Evolutionary conservation across 2,888 invertebrate genomes (phyloP), one percentile per base, ranked within the genome.

Genomic region (Lithophane leautieri): DNA sequence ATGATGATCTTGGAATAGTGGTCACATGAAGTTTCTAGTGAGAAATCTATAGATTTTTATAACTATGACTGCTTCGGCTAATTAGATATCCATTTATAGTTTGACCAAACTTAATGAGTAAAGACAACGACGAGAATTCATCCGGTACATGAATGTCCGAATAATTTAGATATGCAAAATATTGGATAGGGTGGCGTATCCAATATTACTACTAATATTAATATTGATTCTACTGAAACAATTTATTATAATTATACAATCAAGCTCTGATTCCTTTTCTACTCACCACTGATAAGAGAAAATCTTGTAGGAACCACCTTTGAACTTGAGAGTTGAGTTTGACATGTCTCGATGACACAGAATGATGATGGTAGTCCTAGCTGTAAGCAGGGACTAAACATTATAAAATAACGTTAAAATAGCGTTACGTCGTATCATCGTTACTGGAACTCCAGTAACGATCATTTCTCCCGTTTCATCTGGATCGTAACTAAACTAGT

Each of bases 91-190:
- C 2, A n/a, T 52, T 22, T 52, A 34, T 1, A 34, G 52, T n/a
- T 56, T 54, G 11, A 16, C 11, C 16, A 54, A 60, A 60, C 28
- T 25, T 47, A 16, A 54, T 11, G 4, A 60, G 14, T 47, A 54
- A 22, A 34, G n/a, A n/a, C 14, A 34, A 16, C 16, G n/a, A 54
- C 67, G 42, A 42, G n/a, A 62, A 44, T 42, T 28, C 4, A 6
- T 62, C 50, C 16, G 28, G 54, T 25, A 72, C 78, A 79, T 73
- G 9, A 25, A 79, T 73, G 54, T 79, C 44, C 50, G 4, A 78
- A 79, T 62, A 12, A 11, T 52, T 58, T 14, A 11, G 14, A 60
- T 54, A 52, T 65, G 54, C 47, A 40, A 44, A 54, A 67, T 67
- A 56, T 11, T 40, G n/a, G 54, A 67, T 54, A n/a, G 11, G 34